Percentiles rank a stretch among this genome's conserved stretches.
These are phyloP conservation scores for Parotia lawesii DNA, from an alignment of 2,113 vertebrate species.

Conservation along the genomic window DNA sequence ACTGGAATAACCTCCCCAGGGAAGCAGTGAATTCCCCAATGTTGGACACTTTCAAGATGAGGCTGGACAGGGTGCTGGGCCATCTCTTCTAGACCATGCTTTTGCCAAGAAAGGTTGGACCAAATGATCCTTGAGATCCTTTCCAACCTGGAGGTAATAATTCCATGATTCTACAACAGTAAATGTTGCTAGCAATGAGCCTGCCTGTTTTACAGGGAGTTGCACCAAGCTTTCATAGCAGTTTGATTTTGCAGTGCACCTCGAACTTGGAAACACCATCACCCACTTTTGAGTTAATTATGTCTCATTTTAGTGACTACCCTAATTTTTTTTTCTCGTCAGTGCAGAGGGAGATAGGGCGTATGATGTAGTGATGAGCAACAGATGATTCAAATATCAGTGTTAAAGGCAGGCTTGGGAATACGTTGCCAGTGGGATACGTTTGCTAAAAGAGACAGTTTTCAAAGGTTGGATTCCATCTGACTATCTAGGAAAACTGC, in stretches of 20 bases:
- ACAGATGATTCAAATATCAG: neutral
- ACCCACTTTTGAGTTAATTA: neutral
- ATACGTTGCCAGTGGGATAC: neutral
- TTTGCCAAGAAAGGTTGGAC: neutral
- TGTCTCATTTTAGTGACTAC: neutral
- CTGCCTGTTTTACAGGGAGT: neutral
- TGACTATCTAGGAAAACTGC: neutral
- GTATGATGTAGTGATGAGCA: neutral
- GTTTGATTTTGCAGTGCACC: neutral
- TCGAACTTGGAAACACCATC: neutral
- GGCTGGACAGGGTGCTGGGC: neutral
- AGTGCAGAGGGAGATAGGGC: neutral
- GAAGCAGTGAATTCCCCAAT: neutral
- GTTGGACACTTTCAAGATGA: too few species aligned
- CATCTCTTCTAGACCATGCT: neutral
- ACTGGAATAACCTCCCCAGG: neutral
- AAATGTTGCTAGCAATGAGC: neutral
- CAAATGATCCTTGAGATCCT: neutral
- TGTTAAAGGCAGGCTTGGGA: neutral
- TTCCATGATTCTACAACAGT: neutral
- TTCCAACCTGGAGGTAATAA: neutral
- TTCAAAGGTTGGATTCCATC: conserved; percentile 1
- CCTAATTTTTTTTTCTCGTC: neutral
- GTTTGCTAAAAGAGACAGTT: neutral
- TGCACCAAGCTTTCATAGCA: neutral